Percentiles rank a stretch among this genome's conserved stretches.
phyloP scores from a whole-genome alignment of 2,888 invertebrate species.

The Leptura quadrifasciata region DNA sequence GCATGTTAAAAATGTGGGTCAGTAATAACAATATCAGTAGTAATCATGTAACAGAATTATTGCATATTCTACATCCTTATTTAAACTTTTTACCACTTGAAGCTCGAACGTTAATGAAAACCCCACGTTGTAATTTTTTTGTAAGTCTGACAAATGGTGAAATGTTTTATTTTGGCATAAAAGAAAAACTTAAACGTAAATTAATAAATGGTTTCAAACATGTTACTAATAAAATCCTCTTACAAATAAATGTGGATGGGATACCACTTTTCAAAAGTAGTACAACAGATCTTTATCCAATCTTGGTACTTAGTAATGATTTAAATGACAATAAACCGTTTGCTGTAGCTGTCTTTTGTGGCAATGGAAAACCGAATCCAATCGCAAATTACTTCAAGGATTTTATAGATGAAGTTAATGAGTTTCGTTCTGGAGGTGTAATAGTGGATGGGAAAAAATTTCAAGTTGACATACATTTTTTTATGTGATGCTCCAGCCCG shows the following conservation, averaged over 20 bases:
- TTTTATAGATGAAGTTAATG: neutral
- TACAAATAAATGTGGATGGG: neutral
- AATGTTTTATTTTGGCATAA: neutral
- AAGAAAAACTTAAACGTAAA: neutral
- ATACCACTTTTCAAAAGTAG: neutral
- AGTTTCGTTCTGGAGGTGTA: neutral
- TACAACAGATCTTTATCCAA: neutral
- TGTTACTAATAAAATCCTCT: neutral
- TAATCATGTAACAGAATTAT: neutral
- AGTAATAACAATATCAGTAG: neutral
- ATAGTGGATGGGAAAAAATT: neutral
- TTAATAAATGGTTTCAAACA: neutral
- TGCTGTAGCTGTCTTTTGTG: neutral
- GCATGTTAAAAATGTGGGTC: neutral
- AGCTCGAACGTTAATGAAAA: neutral
- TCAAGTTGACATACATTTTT: neutral
- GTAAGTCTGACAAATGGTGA: neutral
- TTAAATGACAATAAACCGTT: neutral
- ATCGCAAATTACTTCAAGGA: neutral
- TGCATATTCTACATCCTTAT: neutral
- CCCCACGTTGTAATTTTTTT: neutral
- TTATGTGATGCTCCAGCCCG: conserved; percentile 4
- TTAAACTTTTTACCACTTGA: neutral
- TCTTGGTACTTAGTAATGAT: neutral
- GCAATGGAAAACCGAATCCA: neutral